phyloP scores from a whole-genome alignment of 2,888 invertebrate species.

The Tiliacea aurago region DNA sequence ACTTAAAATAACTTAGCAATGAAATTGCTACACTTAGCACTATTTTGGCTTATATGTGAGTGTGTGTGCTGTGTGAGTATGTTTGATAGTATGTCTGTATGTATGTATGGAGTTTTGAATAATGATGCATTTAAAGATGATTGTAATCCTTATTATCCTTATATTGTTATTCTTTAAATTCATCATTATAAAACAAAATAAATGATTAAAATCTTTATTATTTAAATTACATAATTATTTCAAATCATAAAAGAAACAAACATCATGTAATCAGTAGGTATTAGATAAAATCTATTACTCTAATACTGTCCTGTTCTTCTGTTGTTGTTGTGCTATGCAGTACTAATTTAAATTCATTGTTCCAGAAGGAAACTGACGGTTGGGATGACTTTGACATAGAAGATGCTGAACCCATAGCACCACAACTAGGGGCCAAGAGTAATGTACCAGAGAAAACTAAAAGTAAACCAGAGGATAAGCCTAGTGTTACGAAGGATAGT shows the following conservation, averaged over 20 bases:
- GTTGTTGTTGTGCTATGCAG: too few species aligned
- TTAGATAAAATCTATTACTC: neutral
- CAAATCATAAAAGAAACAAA: neutral
- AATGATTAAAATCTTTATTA: too few species aligned
- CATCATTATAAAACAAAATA: neutral
- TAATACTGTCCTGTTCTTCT: too few species aligned
- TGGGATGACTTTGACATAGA: conserved; percentile 90
- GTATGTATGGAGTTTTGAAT: too few species aligned
- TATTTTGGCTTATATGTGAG: too few species aligned
- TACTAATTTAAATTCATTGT: conserved; percentile 1
- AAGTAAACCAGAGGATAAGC: conserved; percentile 22
- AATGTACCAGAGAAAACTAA: conserved; percentile 16
- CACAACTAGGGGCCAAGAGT: conserved; percentile 42
- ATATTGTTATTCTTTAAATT: too few species aligned
- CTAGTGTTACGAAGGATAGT: conserved; percentile 45
- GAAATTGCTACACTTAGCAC: too few species aligned
- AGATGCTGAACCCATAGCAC: conserved; percentile 70
- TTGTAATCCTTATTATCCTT: too few species aligned
- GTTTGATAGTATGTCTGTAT: too few species aligned
- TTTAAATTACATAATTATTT: neutral
- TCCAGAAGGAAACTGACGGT: conserved; percentile 77
- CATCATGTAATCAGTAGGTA: neutral
- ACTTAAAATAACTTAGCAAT: too few species aligned
- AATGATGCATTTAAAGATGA: too few species aligned
- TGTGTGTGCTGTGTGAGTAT: too few species aligned